phyloP scores from a whole-genome alignment of 2,888 invertebrate species.

The Stictocephala bisonia region DNA sequence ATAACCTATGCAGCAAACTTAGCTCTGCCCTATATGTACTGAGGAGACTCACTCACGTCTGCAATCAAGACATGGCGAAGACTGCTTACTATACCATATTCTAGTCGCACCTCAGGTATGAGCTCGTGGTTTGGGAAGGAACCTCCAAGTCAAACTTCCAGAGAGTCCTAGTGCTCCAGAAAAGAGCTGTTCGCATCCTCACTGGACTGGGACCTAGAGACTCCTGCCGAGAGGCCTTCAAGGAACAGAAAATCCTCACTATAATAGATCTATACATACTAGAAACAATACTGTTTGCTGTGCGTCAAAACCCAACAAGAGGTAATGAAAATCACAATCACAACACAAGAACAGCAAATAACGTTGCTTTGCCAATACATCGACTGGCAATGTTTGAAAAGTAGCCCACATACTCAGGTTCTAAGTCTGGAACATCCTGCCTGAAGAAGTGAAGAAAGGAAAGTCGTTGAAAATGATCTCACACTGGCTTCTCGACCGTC shows the following conservation, averaged over 20 bases:
- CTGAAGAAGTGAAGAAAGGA: too few species aligned
- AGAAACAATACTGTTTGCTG: not conserved
- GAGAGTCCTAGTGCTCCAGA: slow-evolving; percentile 4
- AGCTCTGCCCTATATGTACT: too few species aligned
- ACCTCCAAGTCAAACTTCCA: slow-evolving; percentile 1
- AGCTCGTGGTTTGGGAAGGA: not conserved
- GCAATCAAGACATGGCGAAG: too few species aligned
- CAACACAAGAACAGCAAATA: slow-evolving; percentile 5
- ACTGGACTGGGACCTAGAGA: not conserved
- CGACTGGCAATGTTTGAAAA: slow-evolving; percentile 2
- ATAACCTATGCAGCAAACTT: too few species aligned
- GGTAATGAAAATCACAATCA: not conserved
- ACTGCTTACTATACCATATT: too few species aligned
- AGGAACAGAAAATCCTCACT: slow-evolving; percentile 9
- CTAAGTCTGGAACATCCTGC: too few species aligned
- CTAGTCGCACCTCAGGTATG: too few species aligned
- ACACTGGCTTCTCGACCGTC: too few species aligned
- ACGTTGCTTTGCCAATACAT: slow-evolving; percentile 16
- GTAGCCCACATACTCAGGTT: too few species aligned
- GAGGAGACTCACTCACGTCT: too few species aligned
- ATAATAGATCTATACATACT: slow-evolving; percentile 14
- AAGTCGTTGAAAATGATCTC: too few species aligned
- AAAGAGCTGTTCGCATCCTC: slow-evolving; percentile 1
- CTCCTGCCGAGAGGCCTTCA: slow-evolving; percentile 3
- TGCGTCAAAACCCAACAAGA: not conserved